Conservation (phyloP, 2,113 vertebrate genomes). For the Thymallus thymallus region DNA sequence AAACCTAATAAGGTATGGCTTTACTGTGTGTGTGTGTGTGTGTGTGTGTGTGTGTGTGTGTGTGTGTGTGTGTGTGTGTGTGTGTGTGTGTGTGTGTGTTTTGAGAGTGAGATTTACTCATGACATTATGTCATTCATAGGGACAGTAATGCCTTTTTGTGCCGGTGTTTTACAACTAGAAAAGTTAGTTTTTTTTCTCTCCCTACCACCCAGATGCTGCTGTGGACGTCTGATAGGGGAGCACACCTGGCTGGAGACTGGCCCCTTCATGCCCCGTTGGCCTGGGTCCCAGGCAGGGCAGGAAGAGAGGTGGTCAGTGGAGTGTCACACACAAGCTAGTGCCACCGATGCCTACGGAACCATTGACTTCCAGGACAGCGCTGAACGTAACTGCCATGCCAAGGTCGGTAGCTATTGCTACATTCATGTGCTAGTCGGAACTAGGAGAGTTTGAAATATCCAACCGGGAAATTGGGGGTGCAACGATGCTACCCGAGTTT, state of each 20-base stretch:
- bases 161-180: not conserved
- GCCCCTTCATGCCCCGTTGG: slow-evolving; percentile 59
- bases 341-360: slow-evolving; percentile 91
- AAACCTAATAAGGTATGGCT: slow-evolving; percentile 88
- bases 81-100: not conserved
- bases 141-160: not conserved
- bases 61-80: not conserved
- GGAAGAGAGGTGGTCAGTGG: slow-evolving; percentile 81
- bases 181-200: not conserved
- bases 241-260: slow-evolving; percentile 73
- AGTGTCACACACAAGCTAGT: slow-evolving; percentile 81
- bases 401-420: slow-evolving; percentile 77
- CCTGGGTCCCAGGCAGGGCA: slow-evolving; percentile 25
- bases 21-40: not conserved
- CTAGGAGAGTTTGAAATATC: no score
- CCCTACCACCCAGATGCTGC: slow-evolving; percentile 77
- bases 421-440: no score
- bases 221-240: slow-evolving; percentile 89
- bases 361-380: slow-evolving; percentile 89
- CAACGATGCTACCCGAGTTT: no score
- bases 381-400: slow-evolving; percentile 83
- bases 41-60: not conserved
- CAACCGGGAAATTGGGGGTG: no score
- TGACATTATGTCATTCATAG: no score
- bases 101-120: no score